phyloP scores from a whole-genome alignment of 2,797 vertebrate genomes.

The Sardinella longiceps region DNA sequence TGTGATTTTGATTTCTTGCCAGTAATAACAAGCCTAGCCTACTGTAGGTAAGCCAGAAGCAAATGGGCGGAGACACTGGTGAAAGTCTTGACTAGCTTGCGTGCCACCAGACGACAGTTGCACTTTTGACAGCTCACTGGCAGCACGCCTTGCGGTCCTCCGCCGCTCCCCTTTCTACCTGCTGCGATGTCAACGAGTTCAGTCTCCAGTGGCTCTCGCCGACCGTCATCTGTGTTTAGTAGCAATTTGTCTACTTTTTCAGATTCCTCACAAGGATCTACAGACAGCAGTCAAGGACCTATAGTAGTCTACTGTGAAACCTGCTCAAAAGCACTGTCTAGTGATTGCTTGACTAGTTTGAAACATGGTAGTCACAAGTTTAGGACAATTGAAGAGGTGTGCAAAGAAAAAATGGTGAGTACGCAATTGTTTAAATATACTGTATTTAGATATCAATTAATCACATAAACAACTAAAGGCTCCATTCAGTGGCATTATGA shows the following conservation, averaged over 20 bases:
- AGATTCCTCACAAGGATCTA: not conserved
- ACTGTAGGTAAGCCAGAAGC: too few relatives aligned
- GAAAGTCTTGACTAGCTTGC: too few relatives aligned
- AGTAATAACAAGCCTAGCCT: too few relatives aligned
- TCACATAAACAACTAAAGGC: too few relatives aligned
- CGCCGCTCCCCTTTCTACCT: not conserved
- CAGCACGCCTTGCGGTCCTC: not conserved
- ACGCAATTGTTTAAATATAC: not conserved
- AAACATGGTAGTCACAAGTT: not conserved
- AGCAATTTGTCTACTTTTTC: not conserved
- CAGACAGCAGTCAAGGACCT: not conserved
- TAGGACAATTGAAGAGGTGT: not conserved
- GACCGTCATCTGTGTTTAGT: not conserved
- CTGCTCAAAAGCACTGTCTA: not conserved
- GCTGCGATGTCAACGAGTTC: not conserved
- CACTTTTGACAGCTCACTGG: not conserved
- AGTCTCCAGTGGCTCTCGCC: not conserved
- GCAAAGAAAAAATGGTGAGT: not conserved
- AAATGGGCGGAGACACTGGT: too few relatives aligned
- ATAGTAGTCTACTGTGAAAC: not conserved
- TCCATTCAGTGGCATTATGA: too few relatives aligned
- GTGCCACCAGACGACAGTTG: too few relatives aligned
- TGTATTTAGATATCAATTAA: too few relatives aligned
- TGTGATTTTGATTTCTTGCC: too few relatives aligned
- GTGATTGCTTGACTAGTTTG: not conserved